phyloP scores from a whole-genome alignment of 2,888 invertebrate species.

The Melieria picta region DNA sequence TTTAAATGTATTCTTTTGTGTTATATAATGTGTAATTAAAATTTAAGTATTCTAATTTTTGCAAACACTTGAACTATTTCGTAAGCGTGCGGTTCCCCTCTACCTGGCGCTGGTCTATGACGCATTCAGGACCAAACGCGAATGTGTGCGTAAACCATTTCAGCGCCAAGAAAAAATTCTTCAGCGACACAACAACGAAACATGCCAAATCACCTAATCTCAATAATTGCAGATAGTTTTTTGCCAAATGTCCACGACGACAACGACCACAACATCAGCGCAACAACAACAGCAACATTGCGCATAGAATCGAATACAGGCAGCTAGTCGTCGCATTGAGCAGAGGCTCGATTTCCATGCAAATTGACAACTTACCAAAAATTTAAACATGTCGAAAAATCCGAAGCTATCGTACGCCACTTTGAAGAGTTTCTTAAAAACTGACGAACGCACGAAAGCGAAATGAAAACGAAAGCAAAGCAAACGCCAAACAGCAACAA shows the following conservation, averaged over 20 bases:
- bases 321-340: no score
- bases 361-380: constrained; percentile 54
- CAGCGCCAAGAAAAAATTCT: no score
- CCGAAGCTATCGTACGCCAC: constrained; percentile 55
- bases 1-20: no score
- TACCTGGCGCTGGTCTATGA: no score
- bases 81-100: no score
- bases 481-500: constrained; percentile 19
- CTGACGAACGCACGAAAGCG: constrained; percentile 37
- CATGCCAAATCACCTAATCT: background rate
- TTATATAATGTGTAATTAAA: no score
- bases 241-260: background rate
- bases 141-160: no score
- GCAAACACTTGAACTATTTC: no score
- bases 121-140: no score
- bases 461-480: constrained; percentile 19
- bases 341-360: background rate
- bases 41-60: no score
- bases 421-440: constrained; percentile 51
- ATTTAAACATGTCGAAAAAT: constrained; percentile 60
- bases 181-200: background rate
- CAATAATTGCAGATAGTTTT: background rate
- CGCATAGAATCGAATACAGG: background rate
- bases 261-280: background rate
- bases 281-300: background rate